Evolutionary conservation across 2,888 invertebrate species (phyloP), one percentile per base, ranked within the genome.

Genomic region (Esperia sulphurella): DNA sequence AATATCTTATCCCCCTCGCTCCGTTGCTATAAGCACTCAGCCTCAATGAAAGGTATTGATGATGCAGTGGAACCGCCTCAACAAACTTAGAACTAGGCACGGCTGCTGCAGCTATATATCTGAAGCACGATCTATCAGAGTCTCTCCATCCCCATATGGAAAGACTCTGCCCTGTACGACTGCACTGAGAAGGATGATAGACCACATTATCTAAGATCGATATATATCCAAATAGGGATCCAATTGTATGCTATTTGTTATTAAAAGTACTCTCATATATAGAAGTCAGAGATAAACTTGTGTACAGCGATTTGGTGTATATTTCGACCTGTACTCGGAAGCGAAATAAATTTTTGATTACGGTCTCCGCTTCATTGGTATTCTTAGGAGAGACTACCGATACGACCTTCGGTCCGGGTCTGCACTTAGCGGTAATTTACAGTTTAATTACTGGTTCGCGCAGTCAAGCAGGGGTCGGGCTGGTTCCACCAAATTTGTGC

Each of bases 371-470:
- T 72, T 85, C 81, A 83, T 85, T 83, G 75, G 74, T 83, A 84
- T 84, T 82, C 83, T 77, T 71, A 57, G 52, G 57, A 66, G 72
- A 59, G 57, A 54, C 66, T 64, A 55, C 67, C 80, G 76, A 82
- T 80, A 78, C 81, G 83, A 82, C 83, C 82, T 84, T 79, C 75
- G 70, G 68, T 54, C 69, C 65, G 77, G 77, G 75, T 75, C 73
- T 76, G 75, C 79, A 82, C 82, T 84, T 82, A 80, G 77, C 71
- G 69, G 75, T 83, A 84, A 84, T 85, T 84, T 83, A 84, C 84
- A 83, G 83, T 83, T 86, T 84, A 84, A 85, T 86, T 85, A 85
- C 83, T 75, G 73, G 68, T 65, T 65, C 68, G 66, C 54, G 68
- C 60, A 58, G 39, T 39, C 8, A 9, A 9, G 39, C 9, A 6